These are phyloP conservation scores for Philaenus spumarius DNA, from an alignment of 1,140 invertebrate species.

Conservation along the genomic window DNA sequence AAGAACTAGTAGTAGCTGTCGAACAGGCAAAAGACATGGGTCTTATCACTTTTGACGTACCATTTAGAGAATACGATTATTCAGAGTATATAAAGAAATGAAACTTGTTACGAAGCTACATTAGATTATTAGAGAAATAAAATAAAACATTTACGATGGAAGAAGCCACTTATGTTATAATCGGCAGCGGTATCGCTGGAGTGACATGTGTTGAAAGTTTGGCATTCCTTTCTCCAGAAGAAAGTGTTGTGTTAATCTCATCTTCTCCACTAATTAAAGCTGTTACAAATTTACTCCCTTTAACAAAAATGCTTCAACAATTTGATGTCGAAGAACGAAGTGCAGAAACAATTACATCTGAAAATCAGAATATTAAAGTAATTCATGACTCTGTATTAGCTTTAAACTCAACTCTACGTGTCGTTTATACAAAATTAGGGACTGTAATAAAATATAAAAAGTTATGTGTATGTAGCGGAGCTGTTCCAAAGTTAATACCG, in stretches of 20 bases:
- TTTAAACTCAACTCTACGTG: constrained; percentile 48
- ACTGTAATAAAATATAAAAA: constrained; percentile 63
- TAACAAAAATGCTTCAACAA: constrained; percentile 71
- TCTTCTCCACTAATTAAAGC: constrained; percentile 80
- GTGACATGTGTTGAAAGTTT: constrained; percentile 85
- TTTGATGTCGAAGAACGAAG: constrained; percentile 79
- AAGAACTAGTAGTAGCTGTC: constrained; percentile 65
- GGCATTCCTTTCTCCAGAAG: constrained; percentile 62
- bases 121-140: constrained; percentile 3
- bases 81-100: constrained; percentile 50
- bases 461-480: constrained; percentile 88
- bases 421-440: constrained; percentile 42
- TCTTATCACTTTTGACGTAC: constrained; percentile 69
- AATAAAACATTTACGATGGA: constrained; percentile 21
- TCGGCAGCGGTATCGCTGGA: constrained; percentile 93
- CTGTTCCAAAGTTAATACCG: constrained; percentile 68
- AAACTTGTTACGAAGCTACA: constrained; percentile 15
- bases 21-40: constrained; percentile 73
- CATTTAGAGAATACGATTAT: constrained; percentile 74
- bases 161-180: constrained; percentile 60
- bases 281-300: constrained; percentile 69
- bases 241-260: constrained; percentile 66
- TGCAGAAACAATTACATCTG: constrained; percentile 47
- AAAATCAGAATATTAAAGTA: constrained; percentile 53
- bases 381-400: constrained; percentile 54